A percentile compares a stretch with the other conserved stretches of the same genome.
Conservation (phyloP, 2,113 vertebrate species). For the Sterrhoptilus dennistouni region DNA sequence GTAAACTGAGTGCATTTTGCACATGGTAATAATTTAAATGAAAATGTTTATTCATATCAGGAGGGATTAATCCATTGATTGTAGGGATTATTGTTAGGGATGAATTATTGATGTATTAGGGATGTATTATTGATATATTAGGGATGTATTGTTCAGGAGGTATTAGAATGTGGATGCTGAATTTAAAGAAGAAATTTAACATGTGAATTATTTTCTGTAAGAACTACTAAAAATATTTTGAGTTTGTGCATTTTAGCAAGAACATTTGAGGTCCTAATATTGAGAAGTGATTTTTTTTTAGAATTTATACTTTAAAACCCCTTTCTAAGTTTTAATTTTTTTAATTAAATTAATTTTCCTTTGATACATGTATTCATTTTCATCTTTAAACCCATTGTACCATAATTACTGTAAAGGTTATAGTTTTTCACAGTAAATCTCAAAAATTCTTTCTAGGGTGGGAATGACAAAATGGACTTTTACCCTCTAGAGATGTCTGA, state of each 20-base stretch:
- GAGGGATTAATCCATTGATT: background rate
- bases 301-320: background rate
- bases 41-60: background rate
- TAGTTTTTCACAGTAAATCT: background rate
- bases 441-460: background rate
- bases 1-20: background rate
- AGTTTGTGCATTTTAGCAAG: background rate
- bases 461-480: background rate
- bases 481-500: background rate
- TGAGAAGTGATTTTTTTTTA: background rate
- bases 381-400: background rate
- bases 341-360: background rate
- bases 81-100: background rate
- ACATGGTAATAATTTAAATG: background rate
- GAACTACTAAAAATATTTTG: background rate
- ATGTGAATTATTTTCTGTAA: background rate
- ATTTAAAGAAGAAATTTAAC: background rate
- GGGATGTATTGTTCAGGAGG: background rate
- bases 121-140: background rate
- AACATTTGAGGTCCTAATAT: background rate
- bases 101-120: background rate
- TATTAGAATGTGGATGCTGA: background rate
- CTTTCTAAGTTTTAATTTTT: background rate
- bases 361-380: background rate
- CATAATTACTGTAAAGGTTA: background rate